Conservation (phyloP, 2,888 invertebrate species). For the Elysia crispata region DNA sequence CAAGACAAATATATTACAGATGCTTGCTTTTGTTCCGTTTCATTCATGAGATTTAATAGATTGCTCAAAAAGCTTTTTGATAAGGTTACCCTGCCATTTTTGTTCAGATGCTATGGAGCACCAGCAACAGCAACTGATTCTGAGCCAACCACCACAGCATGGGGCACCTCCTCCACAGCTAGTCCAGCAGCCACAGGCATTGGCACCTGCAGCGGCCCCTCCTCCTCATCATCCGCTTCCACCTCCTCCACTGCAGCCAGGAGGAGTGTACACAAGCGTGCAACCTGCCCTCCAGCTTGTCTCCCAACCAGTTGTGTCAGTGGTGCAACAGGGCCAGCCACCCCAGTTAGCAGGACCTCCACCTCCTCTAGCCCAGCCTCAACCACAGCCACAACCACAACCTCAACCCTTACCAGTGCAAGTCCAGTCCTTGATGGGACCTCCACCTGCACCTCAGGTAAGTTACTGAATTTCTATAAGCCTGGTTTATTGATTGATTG, state of each 20-base stretch:
- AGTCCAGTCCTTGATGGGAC: no score
- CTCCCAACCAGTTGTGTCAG: constrained; percentile 46
- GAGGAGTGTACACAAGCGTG: constrained; percentile 37
- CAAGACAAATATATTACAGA: no score
- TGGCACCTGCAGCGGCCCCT: constrained; percentile 32
- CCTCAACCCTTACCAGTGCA: no score
- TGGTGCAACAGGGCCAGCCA: constrained; percentile 37
- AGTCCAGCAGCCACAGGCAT: constrained; percentile 14
- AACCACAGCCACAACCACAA: constrained; percentile 13
- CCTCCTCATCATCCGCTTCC: constrained; percentile 41
- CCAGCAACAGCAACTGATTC: constrained; percentile 51
- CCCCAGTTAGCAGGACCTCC: no score
- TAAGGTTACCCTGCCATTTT: no score
- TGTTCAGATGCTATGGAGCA: constrained; percentile 32
- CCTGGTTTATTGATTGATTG: no score
- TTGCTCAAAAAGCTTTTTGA: no score
- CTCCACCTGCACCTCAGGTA: no score
- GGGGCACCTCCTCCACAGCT: constrained; percentile 47
- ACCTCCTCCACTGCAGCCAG: constrained; percentile 21
- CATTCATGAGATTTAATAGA: no score
- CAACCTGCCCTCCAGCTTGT: constrained; percentile 50
- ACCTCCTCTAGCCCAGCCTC: no score
- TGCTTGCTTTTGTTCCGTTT: no score
- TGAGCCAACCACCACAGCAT: constrained; percentile 45
- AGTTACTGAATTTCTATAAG: no score